Base-by-base conservation (phyloP, 2,113 vertebrate species). In the Rhegmatorhina hoffmannsi region DNA sequence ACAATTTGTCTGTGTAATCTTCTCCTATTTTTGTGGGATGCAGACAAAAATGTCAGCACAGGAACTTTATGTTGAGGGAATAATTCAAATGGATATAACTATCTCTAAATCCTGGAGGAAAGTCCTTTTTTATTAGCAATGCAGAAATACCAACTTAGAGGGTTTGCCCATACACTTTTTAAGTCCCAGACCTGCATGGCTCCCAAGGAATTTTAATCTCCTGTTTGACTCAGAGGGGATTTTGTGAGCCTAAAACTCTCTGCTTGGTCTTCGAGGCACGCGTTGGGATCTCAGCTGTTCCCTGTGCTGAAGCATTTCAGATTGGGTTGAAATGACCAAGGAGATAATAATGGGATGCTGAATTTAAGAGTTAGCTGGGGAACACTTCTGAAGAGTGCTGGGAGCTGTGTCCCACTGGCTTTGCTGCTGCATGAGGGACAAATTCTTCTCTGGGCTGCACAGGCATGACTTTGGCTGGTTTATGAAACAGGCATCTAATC, bases 181-280 rank as follows among this genome's bases (percentile, higher is more conserved):
- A 72, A 80, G 36, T 68, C 53, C 31, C 44, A 92, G 40, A 38
- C 21, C 26, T 85, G 15, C 25, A 20, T 29, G 17, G 4, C 17
- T 87, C 53, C 43, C 28, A 29, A 75, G 46, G 86, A 90, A 94
- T 94, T 91, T 95, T 96, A 90, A 91, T 96, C 80, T 85, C 6
- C 31, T 7, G 1, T 86, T 94, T 86, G 60, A 75, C 75, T 94
- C 49, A 38, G n/a, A 60, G 43, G 40, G 47, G 76, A 83, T 90
- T 90, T 92, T 49, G 64, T 55, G 44, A 84, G 46, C 31, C 33
- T 59, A 6, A 62, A 93, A 80, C 15, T 21, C 25, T 25, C 13
- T 44, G n/a, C 40, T 78, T 3, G 4, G 25, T 89, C 24, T 73
- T 89, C 0, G 0, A 24, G 47, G 59, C 5, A 10, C 26, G 3